Conservation (phyloP, 2,113 vertebrate genomes). For the Odocoileus virginianus region DNA sequence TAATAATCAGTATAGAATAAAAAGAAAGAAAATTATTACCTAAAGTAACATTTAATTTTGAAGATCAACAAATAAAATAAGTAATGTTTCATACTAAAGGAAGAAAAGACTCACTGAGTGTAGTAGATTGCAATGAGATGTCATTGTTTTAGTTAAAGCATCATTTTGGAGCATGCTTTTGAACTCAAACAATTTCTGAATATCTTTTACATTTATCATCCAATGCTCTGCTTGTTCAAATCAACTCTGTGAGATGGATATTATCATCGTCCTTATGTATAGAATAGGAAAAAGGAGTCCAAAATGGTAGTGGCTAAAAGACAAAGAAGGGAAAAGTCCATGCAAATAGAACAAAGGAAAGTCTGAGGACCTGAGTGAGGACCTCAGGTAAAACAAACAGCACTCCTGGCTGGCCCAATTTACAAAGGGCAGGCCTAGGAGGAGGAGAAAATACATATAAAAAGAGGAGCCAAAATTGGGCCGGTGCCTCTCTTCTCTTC, state of each 20-base stretch:
- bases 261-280: background rate
- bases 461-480: background rate
- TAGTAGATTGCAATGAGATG: background rate
- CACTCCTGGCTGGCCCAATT: background rate
- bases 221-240: background rate
- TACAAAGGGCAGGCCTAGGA: fast-evolving
- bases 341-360: background rate
- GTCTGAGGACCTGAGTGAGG: background rate
- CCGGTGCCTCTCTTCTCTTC: fast-evolving
- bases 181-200: background rate
- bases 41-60: background rate
- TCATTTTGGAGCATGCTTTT: background rate
- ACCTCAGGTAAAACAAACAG: background rate
- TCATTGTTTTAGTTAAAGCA: background rate
- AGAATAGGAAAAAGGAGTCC: background rate
- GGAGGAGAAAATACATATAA: background rate
- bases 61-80: background rate
- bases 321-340: background rate
- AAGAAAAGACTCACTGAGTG: background rate
- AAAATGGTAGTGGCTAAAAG: background rate
- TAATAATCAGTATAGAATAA: background rate
- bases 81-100: background rate
- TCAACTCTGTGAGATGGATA: background rate
- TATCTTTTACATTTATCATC: background rate
- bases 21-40: background rate